phyloP scores from a whole-genome alignment of 2,797 vertebrate genomes.

The Gallinago stenura region DNA sequence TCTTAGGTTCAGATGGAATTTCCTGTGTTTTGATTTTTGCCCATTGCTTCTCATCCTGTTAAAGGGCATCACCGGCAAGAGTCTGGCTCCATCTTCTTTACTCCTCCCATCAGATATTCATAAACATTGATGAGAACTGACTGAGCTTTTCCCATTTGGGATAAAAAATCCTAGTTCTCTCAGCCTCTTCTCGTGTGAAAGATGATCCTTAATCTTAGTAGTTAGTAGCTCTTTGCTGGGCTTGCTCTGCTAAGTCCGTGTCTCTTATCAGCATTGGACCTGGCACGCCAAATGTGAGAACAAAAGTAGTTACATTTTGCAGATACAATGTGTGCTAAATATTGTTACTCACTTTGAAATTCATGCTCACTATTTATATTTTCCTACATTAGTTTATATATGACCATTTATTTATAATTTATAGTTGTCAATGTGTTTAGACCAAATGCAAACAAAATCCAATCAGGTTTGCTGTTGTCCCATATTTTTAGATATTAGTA shows the following conservation, averaged over 20 bases:
- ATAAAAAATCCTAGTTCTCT: neutral
- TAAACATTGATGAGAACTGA: neutral
- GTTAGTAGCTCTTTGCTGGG: neutral
- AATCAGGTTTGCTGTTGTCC: rapidly evolving
- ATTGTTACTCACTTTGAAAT: neutral
- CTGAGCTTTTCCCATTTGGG: neutral
- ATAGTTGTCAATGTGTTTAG: neutral
- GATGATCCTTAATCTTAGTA: neutral
- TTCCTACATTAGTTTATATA: neutral
- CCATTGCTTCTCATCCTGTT: neutral
- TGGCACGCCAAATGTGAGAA: neutral
- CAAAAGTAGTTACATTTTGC: neutral
- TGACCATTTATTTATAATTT: neutral
- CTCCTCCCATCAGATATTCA: neutral
- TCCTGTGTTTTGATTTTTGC: neutral
- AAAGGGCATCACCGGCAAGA: neutral
- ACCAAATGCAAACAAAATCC: neutral
- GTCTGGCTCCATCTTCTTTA: neutral
- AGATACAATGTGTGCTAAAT: neutral
- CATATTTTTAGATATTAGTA: neutral
- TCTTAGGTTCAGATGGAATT: neutral
- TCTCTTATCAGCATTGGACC: neutral
- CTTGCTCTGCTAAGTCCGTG: neutral
- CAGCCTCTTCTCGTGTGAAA: neutral
- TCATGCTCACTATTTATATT: neutral